phyloP scores from a whole-genome alignment of 2,888 invertebrate species.

The Molorchus minor region DNA sequence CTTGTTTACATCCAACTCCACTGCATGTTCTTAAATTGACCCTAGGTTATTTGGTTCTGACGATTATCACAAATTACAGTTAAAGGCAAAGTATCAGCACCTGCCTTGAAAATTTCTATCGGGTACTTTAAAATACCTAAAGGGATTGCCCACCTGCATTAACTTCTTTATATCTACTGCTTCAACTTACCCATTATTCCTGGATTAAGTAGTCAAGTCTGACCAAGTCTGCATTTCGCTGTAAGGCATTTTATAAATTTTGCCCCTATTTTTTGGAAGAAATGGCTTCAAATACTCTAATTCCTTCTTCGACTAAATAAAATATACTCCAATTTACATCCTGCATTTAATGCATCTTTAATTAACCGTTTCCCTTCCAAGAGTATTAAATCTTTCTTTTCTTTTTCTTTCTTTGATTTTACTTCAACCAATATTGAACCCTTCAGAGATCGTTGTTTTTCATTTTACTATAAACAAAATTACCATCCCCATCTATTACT shows the following conservation, averaged over 20 bases:
- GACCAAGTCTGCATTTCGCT: conserved; percentile 85
- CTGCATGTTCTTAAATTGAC: conserved; percentile 82
- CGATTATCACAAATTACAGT: conserved; percentile 90
- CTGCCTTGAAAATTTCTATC: conserved; percentile 28
- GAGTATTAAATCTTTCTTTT: conserved; percentile 68
- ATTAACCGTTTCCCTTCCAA: conserved; percentile 87
- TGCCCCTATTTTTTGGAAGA: conserved; percentile 65
- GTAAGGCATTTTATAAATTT: conserved; percentile 80
- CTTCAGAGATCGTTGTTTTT: conserved; percentile 68
- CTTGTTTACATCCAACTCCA: no score
- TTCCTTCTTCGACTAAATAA: conserved; percentile 76
- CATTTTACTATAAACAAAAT: conserved; percentile 70
- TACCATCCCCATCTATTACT: conserved; percentile 66
- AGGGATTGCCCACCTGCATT: no score
- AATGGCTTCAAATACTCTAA: conserved; percentile 67
- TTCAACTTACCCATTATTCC: conserved; percentile 79
- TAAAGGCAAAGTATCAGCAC: conserved; percentile 68
- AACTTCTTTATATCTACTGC: conserved; percentile 37
- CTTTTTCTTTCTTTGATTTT: conserved; percentile 69
- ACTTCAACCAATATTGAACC: conserved; percentile 69
- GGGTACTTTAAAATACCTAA: conserved; percentile 70
- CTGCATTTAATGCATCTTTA: conserved; percentile 78
- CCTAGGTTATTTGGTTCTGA: conserved; percentile 91
- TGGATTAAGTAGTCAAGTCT: conserved; percentile 78
- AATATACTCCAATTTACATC: conserved; percentile 71